Percentiles rank a stretch among this genome's conserved stretches.
Conservation (phyloP, 2,797 vertebrate genomes). For the Pantherophis alleghaniensis region DNA sequence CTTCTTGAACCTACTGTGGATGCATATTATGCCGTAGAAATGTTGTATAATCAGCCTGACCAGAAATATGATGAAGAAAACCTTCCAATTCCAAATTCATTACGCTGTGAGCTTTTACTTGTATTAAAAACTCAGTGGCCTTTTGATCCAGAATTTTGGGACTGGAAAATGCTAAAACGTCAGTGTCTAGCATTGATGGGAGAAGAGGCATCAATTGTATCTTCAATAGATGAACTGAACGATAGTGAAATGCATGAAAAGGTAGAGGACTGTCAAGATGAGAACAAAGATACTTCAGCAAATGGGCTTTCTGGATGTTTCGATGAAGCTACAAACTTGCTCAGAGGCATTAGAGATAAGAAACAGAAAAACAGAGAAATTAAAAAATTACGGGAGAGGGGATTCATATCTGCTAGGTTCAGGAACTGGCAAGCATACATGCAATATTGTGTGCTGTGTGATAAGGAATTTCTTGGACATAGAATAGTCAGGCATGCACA, state of each 20-base stretch:
- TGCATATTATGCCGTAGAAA: constrained; percentile 95
- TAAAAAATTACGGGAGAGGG: constrained; percentile 89
- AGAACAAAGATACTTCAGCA: constrained; percentile 67
- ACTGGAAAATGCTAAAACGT: constrained; percentile 96
- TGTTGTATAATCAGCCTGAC: constrained; percentile 95
- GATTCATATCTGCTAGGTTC: constrained; percentile 92
- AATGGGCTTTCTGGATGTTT: constrained; percentile 78
- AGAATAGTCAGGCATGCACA: constrained; percentile 96
- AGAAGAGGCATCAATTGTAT: constrained; percentile 96
- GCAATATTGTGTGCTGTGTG: constrained; percentile 97
- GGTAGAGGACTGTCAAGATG: constrained; percentile 78
- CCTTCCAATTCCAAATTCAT: constrained; percentile 93
- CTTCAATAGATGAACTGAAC: constrained; percentile 93
- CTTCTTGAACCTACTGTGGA: constrained; percentile 95
- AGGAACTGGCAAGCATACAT: constrained; percentile 98
- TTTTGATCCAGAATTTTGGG: constrained; percentile 99
- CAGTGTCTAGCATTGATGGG: constrained; percentile 95
- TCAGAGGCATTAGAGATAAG: constrained; percentile 78
- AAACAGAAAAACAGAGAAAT: constrained; percentile 89
- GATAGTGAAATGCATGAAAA: constrained; percentile 90
- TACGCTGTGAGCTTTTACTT: constrained; percentile 92
- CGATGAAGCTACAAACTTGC: constrained; percentile 79
- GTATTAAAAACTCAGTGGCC: constrained; percentile 98
- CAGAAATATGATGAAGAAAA: constrained; percentile 94
- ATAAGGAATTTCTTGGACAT: constrained; percentile 97